Evolutionary conservation across 2,797 vertebrate species (phyloP), one percentile per base, ranked within the genome.

Genomic region (Mico argentatus): DNA sequence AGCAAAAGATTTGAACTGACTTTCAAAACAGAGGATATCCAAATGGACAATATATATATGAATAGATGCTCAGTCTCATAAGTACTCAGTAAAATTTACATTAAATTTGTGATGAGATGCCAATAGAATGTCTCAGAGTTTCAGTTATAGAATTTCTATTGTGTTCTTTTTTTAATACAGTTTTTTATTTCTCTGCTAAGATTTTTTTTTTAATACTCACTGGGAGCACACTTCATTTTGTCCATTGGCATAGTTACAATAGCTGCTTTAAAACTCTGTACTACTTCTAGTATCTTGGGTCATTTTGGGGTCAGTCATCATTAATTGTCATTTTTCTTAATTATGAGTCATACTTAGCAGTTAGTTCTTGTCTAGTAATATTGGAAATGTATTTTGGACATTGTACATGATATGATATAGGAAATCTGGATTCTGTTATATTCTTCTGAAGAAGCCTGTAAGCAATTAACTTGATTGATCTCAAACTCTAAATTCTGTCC

Each of bases 291-390:
- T 87, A 41, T 93, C 48, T 87, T 90, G 61, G 46, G 50, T 83
- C 17, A 64, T 84, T 26, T 94, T 91, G 48, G 83, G 10, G 57
- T 85, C 46, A 48, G 44, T 92, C n/a, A 15, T 57, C 55, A 61
- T 44, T 85, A 80, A 52, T 88, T 91, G 30, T 17, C 44, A 24
- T 90, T 83, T 90, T 64, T 91, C 41, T 96, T 90, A 50, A 77
- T 88, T 84, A 88, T 76, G 27, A 22, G 48, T 93, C 39, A 48
- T 5, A 82, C 30, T 77, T 94, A 87, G 13, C 80, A 75, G 2
- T 83, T 94, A 96, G 57, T 95, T 95, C 52, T 44, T 93, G 59
- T 91, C 33, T 89, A 72, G 39, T 86, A 73, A 88, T 91, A 88
- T 93, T 95, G 48, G 64, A 88, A 19, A 19, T 82, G 8, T 84